Conservation (phyloP, 2,797 vertebrate genomes). For the Cynopterus sphinx region DNA sequence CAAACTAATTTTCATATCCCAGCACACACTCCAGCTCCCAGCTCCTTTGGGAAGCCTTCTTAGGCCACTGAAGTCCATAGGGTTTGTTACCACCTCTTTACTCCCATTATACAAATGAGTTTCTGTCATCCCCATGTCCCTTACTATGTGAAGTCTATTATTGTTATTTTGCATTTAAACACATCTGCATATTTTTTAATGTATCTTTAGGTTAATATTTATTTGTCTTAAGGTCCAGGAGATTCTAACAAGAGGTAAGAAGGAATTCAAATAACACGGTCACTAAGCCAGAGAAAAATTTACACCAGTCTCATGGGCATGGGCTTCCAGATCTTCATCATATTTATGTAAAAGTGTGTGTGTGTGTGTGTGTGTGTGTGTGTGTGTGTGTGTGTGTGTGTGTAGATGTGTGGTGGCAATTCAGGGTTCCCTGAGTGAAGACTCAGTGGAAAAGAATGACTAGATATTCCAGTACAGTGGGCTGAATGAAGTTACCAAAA, state of each 20-base stretch:
- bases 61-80: background rate
- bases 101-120: background rate
- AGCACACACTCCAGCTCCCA: background rate
- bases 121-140: background rate
- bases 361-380: background rate
- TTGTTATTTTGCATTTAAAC: slow-evolving; percentile 18
- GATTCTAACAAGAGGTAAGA: background rate
- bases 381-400: background rate
- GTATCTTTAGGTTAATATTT: background rate
- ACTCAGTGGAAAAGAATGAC: background rate
- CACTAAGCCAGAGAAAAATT: background rate
- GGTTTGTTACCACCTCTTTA: background rate
- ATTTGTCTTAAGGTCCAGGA: slow-evolving; percentile 2
- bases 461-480: background rate
- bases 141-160: background rate
- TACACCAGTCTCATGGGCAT: background rate
- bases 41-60: background rate
- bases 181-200: background rate
- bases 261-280: background rate
- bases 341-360: background rate
- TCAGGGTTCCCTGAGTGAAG: background rate
- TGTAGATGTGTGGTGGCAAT: background rate
- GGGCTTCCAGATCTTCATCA: background rate
- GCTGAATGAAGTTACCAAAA: slow-evolving; percentile 4
- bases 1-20: background rate